These are phyloP conservation scores for Zoanthus gigantus DNA, from an alignment of 92 coral and sea anemone species.

Conservation along the genomic window DNA sequence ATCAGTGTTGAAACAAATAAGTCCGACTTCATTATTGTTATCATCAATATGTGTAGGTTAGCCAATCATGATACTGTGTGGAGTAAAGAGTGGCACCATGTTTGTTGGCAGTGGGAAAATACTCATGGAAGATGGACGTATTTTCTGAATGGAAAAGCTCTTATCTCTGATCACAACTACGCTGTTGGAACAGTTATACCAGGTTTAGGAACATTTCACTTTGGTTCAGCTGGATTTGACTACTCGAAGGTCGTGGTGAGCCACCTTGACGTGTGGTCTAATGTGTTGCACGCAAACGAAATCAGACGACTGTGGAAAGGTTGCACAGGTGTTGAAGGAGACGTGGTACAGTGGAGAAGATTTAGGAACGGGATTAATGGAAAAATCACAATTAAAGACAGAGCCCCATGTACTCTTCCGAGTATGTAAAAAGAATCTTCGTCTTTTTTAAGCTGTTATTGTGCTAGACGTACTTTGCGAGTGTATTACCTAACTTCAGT, in stretches of 20 bases:
- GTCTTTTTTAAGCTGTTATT: neutral
- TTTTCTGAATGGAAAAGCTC: neutral
- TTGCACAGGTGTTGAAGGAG: constrained; percentile 16
- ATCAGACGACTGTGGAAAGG: neutral
- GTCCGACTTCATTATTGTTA: no score
- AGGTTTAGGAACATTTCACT: neutral
- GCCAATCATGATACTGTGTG: no score
- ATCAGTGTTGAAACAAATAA: no score
- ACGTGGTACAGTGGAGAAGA: constrained; percentile 24
- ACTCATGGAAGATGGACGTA: neutral
- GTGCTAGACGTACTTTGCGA: no score
- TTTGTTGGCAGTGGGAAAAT: constrained; percentile 23
- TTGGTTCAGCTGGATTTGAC: neutral
- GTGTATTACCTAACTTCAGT: neutral
- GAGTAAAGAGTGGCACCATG: neutral
- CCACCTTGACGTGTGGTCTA: constrained; percentile 23
- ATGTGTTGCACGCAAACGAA: neutral
- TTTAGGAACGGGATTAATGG: constrained; percentile 18
- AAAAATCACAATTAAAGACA: neutral
- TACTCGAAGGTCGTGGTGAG: neutral
- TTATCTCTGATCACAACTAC: neutral
- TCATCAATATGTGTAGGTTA: no score
- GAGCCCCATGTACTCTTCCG: constrained; percentile 19
- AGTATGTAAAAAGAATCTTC: neutral
- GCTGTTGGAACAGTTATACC: neutral